Percentiles rank a stretch among this genome's conserved stretches.
Conservation (phyloP, 2,888 invertebrate genomes). For the Erebia epiphron region DNA sequence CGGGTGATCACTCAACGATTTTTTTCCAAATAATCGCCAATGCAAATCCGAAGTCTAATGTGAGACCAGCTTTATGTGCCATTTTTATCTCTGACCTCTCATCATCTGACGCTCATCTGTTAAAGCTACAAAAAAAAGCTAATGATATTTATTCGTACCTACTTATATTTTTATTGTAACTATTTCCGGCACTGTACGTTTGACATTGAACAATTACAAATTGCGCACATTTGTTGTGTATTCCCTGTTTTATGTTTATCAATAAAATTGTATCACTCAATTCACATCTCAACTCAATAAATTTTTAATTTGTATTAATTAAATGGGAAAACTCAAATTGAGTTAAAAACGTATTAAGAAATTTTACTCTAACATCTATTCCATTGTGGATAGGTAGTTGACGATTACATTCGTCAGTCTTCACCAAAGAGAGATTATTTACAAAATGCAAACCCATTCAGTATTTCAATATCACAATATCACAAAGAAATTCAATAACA, state of each 20-base stretch:
- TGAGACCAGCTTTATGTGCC: background rate
- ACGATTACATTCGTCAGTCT: no score
- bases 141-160: background rate
- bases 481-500: no score
- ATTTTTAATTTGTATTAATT: no score
- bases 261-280: conserved; percentile 7
- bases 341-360: no score
- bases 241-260: conserved; percentile 2
- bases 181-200: conserved; percentile 9
- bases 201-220: conserved; percentile 8
- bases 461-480: no score
- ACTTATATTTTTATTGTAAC: conserved; percentile 4
- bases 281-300: background rate
- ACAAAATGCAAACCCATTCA: no score
- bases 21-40: background rate
- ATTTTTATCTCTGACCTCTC: background rate
- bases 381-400: no score
- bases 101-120: background rate
- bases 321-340: no score
- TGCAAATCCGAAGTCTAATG: background rate
- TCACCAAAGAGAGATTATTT: no score
- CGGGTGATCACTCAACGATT: background rate
- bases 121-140: conserved; percentile 7
- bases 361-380: no score
- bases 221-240: conserved; percentile 1